phyloP scores from a whole-genome alignment of 2,888 invertebrate species.

The Trichogramma evanescens region DNA sequence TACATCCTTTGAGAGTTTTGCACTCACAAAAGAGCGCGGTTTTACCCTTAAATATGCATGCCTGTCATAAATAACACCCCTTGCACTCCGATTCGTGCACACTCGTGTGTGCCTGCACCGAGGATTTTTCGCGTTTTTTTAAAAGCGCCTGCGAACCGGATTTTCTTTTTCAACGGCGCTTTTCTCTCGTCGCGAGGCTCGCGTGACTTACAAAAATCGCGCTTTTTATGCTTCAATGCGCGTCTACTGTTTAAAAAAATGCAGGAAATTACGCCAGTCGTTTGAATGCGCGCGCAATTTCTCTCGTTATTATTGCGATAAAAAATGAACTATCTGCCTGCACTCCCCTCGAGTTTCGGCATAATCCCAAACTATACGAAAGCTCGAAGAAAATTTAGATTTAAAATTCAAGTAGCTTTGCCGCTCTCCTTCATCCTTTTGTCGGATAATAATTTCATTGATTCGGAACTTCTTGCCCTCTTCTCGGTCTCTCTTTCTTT shows the following conservation, averaged over 20 bases:
- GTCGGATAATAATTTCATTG: constrained; percentile 1
- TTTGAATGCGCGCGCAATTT: not conserved
- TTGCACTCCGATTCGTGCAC: not conserved
- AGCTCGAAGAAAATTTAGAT: too few relatives aligned
- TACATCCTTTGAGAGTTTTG: constrained; percentile 19
- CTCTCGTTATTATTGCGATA: not conserved
- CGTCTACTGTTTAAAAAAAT: not conserved
- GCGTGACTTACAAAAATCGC: too few relatives aligned
- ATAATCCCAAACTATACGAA: too few relatives aligned
- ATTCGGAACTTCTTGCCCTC: constrained; percentile 2
- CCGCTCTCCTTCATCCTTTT: not conserved
- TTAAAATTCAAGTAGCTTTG: not conserved
- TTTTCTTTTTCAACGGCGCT: not conserved
- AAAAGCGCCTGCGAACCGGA: not conserved
- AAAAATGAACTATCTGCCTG: not conserved
- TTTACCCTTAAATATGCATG: constrained; percentile 17
- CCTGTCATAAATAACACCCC: constrained; percentile 14
- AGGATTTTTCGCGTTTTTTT: constrained; percentile 4
- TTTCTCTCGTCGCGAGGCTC: not conserved
- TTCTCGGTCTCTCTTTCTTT: constrained; percentile 1
- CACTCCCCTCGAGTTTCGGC: not conserved
- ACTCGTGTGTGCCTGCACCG: too few relatives aligned
- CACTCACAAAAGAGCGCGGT: not conserved
- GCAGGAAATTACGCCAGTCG: not conserved
- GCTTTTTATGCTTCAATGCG: not conserved